Evolutionary conservation across 2,797 vertebrate genomes (phyloP).

Genomic region (Miichthys miiuy): DNA sequence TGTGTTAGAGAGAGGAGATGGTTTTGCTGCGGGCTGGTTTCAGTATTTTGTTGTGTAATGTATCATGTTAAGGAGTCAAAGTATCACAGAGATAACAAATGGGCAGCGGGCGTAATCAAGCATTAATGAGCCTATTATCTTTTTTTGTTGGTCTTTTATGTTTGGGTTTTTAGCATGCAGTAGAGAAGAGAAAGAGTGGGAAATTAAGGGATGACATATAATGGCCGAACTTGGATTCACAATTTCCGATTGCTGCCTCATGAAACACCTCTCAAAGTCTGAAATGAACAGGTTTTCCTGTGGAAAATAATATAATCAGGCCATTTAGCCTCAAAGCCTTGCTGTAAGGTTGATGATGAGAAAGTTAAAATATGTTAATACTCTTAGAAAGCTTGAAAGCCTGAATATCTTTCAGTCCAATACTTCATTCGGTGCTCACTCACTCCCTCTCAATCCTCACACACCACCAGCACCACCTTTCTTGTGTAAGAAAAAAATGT

Average conservation of each 20-base stretch:
- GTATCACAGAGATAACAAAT: conserved; percentile 65
- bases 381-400: conserved; percentile 37
- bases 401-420: conserved; percentile 34
- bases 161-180: conserved; percentile 31
- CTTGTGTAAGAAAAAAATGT: conserved; percentile 23
- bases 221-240: conserved; percentile 33
- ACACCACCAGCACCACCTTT: conserved; percentile 29
- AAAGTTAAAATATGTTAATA: conserved; percentile 56
- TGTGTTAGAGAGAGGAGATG: conserved; percentile 37
- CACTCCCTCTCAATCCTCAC: conserved; percentile 2
- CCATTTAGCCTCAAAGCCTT: conserved; percentile 39
- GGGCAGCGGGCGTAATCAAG: conserved; percentile 65
- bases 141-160: conserved; percentile 41
- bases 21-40: conserved; percentile 60
- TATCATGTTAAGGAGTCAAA: conserved; percentile 66
- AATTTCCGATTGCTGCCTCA: conserved; percentile 33
- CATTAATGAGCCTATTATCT: conserved; percentile 64
- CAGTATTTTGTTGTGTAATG: conserved; percentile 57
- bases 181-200: conserved; percentile 23
- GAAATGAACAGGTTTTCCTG: conserved; percentile 30
- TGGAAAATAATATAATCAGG: conserved; percentile 44
- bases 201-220: conserved; percentile 25
- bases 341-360: conserved; percentile 33
- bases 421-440: conserved; percentile 8
- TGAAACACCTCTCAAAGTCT: conserved; percentile 35